These are phyloP conservation scores for Gasteruption jaculator DNA, from an alignment of 2,888 invertebrate genomes.

Conservation along the genomic window DNA sequence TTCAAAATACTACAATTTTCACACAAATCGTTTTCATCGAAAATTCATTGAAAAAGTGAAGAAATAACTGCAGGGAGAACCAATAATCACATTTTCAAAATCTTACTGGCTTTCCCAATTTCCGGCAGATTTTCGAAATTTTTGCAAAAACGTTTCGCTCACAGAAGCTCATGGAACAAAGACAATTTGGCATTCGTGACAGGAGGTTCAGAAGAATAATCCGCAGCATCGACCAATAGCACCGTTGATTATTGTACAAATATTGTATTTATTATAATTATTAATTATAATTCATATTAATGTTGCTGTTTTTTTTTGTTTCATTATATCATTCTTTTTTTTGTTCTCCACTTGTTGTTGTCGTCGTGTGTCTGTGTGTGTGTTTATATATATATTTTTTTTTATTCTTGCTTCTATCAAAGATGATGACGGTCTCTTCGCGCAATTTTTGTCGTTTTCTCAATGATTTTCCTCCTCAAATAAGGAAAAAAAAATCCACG, in stretches of 20 bases:
- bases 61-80: no score
- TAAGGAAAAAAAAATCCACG: slow-evolving; percentile 48
- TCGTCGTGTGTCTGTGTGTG: slow-evolving; percentile 10
- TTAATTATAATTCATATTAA: slow-evolving; percentile 51
- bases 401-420: neutral
- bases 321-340: slow-evolving; percentile 13
- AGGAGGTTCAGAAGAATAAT: slow-evolving; percentile 27
- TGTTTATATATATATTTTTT: neutral
- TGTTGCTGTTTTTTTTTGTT: slow-evolving; percentile 42
- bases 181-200: slow-evolving; percentile 14
- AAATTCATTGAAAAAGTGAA: no score
- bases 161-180: slow-evolving; percentile 14
- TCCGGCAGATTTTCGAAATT: no score
- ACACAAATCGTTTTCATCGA: no score
- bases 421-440: slow-evolving; percentile 5
- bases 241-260: slow-evolving; percentile 52
- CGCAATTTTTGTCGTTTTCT: slow-evolving; percentile 11
- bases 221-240: slow-evolving; percentile 45
- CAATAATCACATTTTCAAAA: no score
- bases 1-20: no score
- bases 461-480: slow-evolving; percentile 33
- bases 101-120: no score
- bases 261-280: slow-evolving; percentile 52
- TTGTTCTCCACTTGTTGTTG: slow-evolving; percentile 16
- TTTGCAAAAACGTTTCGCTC: slow-evolving; percentile 13